Conservation (phyloP, 2,888 invertebrate genomes). For the Aphelenchoides bicaudatus region DNA sequence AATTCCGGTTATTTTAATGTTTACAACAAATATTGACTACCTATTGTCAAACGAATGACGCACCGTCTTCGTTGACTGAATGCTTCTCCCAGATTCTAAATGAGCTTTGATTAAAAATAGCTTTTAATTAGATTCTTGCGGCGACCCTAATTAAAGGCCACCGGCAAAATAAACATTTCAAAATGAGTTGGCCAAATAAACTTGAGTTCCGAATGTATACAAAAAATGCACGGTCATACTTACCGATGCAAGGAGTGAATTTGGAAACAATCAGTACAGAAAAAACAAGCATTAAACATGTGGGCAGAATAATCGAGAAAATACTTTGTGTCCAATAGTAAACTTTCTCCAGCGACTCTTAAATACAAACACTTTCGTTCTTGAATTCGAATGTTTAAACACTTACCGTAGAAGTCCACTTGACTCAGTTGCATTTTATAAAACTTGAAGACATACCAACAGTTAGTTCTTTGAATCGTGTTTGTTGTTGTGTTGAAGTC, state of each 20-base stretch:
- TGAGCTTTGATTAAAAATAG: not conserved
- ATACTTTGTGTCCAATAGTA: conserved; percentile 46
- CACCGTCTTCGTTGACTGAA: conserved; percentile 53
- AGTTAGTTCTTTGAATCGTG: conserved; percentile 25
- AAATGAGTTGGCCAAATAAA: not conserved
- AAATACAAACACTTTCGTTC: too few species aligned
- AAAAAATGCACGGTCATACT: not conserved
- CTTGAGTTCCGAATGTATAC: not conserved
- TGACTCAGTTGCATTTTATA: too few species aligned
- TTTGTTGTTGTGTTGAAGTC: conserved; percentile 12
- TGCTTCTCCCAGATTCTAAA: conserved; percentile 50
- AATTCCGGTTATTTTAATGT: too few species aligned
- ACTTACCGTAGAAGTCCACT: too few species aligned
- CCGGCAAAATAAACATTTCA: too few species aligned
- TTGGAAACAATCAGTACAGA: conserved; percentile 46
- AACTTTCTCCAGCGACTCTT: conserved; percentile 30
- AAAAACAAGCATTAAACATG: conserved; percentile 52
- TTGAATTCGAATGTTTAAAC: too few species aligned
- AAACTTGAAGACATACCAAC: conserved; percentile 21
- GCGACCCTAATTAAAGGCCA: too few species aligned
- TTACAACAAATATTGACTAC: too few species aligned
- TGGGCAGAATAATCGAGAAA: conserved; percentile 50
- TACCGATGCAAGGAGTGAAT: conserved; percentile 46
- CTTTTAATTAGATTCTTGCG: not conserved
- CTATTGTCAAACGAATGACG: conserved; percentile 54